These are phyloP conservation scores for Rhabdornis inornatus DNA, from an alignment of 2,113 vertebrate genomes.

Conservation along the genomic window DNA sequence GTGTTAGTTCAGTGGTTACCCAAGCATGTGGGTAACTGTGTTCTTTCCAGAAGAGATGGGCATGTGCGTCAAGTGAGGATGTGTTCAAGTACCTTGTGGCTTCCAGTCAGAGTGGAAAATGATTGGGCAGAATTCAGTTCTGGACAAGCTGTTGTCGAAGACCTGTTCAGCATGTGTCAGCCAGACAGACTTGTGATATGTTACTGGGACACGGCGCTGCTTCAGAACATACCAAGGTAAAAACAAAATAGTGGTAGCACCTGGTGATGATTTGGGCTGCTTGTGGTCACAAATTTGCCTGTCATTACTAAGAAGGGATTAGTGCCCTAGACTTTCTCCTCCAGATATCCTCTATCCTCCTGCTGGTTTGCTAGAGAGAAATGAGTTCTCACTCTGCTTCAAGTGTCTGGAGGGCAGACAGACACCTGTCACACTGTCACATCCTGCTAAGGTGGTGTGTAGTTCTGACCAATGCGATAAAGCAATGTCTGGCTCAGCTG, in stretches of 20 bases:
- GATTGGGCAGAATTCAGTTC: not conserved
- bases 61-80: not conserved
- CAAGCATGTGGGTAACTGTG: not conserved
- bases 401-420: not conserved
- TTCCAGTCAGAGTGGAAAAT: not conserved
- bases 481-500: not conserved
- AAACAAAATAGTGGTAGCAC: not conserved
- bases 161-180: not conserved
- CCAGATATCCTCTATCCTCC: not conserved
- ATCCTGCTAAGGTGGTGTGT: not conserved
- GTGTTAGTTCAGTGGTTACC: not conserved
- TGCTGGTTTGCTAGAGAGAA: not conserved
- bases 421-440: not conserved
- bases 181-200: not conserved
- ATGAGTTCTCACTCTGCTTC: not conserved
- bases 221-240: not conserved
- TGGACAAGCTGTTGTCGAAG: not conserved
- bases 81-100: not conserved
- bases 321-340: not conserved
- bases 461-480: not conserved
- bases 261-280: not conserved
- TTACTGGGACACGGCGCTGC: not conserved
- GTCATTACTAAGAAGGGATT: not conserved
- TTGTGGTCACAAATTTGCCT: not conserved
- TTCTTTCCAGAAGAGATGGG: not conserved